A percentile compares a stretch with the other conserved stretches of the same genome.
These are phyloP conservation scores for Ceriagrion tenellum DNA, from an alignment of 2,888 invertebrate genomes.

Conservation along the genomic window DNA sequence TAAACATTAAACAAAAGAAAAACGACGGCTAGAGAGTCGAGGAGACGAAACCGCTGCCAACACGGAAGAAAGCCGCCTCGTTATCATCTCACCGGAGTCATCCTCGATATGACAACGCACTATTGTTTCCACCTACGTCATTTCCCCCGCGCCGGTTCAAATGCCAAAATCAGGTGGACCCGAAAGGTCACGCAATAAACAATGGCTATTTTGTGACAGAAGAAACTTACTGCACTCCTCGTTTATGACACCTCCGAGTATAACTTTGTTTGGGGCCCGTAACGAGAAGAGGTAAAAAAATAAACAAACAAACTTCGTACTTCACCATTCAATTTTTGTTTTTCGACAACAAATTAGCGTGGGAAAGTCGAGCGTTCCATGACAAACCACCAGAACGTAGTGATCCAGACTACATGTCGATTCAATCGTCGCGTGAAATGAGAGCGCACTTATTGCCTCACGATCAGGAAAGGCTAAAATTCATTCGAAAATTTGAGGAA, in stretches of 20 bases:
- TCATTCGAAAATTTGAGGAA: no score
- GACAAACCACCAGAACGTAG: no score
- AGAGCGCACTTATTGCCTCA: no score
- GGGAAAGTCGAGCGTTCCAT: no score
- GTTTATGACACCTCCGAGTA: background rate
- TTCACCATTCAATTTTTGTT: no score
- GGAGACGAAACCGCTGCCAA: background rate
- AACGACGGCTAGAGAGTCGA: background rate
- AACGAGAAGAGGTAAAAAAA: no score
- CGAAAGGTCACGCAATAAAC: background rate
- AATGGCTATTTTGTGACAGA: background rate
- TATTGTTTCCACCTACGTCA: background rate
- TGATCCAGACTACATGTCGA: no score
- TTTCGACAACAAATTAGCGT: no score
- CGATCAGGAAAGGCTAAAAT: no score
- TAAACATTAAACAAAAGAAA: background rate
- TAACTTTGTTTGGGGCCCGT: no score
- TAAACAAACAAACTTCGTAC: no score
- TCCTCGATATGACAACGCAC: background rate
- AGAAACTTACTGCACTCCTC: background rate
- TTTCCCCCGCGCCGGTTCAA: background rate
- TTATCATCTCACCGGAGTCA: background rate
- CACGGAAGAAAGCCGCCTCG: background rate
- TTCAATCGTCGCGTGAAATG: no score
- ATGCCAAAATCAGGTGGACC: background rate